phyloP scores from a whole-genome alignment of 64 coral and sea anemone species.

The Actinia tenebrosa region DNA sequence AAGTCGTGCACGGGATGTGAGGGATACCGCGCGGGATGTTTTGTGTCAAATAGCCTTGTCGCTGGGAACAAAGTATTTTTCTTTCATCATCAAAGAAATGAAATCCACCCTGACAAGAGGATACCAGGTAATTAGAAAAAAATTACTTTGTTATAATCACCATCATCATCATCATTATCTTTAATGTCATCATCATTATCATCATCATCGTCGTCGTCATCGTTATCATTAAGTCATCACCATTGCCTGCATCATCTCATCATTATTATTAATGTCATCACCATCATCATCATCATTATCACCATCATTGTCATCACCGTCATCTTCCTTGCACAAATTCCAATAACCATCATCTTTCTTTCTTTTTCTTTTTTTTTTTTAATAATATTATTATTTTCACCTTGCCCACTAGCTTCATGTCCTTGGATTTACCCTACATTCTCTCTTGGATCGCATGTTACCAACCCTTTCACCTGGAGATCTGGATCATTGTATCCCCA shows the following conservation, averaged over 20 bases:
- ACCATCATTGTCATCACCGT: background rate
- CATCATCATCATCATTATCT: background rate
- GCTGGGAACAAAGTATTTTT: slow-evolving; percentile 84
- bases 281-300: background rate
- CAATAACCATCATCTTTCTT: background rate
- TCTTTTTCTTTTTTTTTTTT: background rate
- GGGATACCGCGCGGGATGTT: slow-evolving; percentile 73
- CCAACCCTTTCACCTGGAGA: slow-evolving; percentile 43
- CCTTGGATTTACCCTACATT: slow-evolving; percentile 70
- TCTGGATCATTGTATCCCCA: slow-evolving; percentile 56
- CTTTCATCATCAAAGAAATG: slow-evolving; percentile 83
- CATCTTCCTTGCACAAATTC: background rate
- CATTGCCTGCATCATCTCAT: background rate
- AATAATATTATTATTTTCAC: background rate
- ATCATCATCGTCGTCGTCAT: background rate
- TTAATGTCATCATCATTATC: background rate
- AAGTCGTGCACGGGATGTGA: slow-evolving; percentile 80
- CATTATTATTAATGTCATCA: background rate
- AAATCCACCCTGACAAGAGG: slow-evolving; percentile 59
- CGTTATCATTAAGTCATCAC: background rate
- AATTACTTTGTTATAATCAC: background rate
- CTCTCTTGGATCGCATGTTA: slow-evolving; percentile 57
- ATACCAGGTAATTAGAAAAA: slow-evolving; percentile 65
- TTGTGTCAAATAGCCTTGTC: slow-evolving; percentile 74
- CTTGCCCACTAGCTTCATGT: slow-evolving; percentile 76